A percentile compares a stretch with the other conserved stretches of the same genome.
These are phyloP conservation scores for Leptopilina syphax DNA, from an alignment of 2,888 invertebrate species.

Conservation along the genomic window DNA sequence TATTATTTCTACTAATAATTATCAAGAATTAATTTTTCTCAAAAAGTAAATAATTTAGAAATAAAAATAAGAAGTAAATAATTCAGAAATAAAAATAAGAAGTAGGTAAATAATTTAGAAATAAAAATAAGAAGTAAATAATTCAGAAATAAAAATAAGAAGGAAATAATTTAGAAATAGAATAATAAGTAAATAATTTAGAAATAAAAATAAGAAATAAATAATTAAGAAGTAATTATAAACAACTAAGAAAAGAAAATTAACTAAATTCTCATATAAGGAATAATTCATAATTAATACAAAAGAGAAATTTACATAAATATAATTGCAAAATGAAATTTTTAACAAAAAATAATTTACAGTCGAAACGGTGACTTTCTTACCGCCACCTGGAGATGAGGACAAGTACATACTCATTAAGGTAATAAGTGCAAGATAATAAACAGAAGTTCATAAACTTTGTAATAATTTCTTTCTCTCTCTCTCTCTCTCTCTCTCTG, in stretches of 20 bases:
- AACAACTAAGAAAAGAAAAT: neutral
- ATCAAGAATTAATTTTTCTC: neutral
- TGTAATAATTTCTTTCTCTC: conserved; percentile 13
- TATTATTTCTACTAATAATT: neutral
- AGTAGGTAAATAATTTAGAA: no score
- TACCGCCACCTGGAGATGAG: conserved; percentile 69
- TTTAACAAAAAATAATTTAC: conserved; percentile 16
- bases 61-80: neutral
- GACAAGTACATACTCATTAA: conserved; percentile 70
- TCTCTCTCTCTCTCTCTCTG: neutral
- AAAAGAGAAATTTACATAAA: no score
- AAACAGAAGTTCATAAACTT: neutral
- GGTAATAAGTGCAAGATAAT: conserved; percentile 56
- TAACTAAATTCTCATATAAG: no score
- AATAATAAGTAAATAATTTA: no score
- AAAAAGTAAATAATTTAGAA: neutral
- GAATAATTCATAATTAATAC: no score
- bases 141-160: neutral
- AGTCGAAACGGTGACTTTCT: conserved; percentile 57
- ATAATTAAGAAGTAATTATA: neutral
- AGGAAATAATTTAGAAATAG: neutral
- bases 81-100: neutral
- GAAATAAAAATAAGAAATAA: no score
- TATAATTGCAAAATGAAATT: no score
- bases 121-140: no score